phyloP scores from a whole-genome alignment of 2,888 invertebrate species.

The Hetaerina titia region DNA sequence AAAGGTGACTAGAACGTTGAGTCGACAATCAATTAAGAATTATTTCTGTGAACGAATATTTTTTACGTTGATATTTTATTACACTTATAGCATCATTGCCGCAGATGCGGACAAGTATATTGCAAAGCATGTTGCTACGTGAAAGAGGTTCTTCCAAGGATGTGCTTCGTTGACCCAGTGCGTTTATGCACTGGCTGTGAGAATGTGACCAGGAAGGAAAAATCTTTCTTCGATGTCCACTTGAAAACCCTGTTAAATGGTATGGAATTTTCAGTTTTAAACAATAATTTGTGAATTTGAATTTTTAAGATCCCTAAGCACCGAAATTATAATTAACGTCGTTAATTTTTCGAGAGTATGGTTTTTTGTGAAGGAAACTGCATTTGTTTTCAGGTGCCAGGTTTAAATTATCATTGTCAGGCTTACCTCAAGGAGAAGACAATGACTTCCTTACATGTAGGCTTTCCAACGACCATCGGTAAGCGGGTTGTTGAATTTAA shows the following conservation, averaged over 20 bases:
- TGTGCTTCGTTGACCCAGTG: conserved; percentile 79
- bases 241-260: conserved; percentile 76
- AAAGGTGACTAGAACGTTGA: conserved; percentile 74
- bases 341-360: not conserved
- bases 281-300: not conserved
- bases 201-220: conserved; percentile 76
- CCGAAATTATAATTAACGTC: not conserved
- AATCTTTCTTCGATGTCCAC: conserved; percentile 78
- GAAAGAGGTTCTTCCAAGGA: conserved; percentile 76
- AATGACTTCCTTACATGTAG: conserved; percentile 70
- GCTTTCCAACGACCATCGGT: conserved; percentile 72
- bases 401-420: conserved; percentile 71
- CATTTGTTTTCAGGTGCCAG: conserved; percentile 68
- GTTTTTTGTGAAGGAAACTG: not conserved
- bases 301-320: not conserved
- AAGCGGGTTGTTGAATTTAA: not conserved
- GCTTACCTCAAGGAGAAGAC: conserved; percentile 68
- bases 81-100: conserved; percentile 78
- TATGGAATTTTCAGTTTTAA: conserved; percentile 70
- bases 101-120: conserved; percentile 78
- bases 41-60: not conserved
- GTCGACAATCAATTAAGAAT: not conserved
- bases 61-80: not conserved
- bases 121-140: conserved; percentile 77
- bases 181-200: conserved; percentile 77